Evolutionary conservation across 2,113 vertebrate species (phyloP).

Genomic region (Xenotilapia flavipinnis): DNA sequence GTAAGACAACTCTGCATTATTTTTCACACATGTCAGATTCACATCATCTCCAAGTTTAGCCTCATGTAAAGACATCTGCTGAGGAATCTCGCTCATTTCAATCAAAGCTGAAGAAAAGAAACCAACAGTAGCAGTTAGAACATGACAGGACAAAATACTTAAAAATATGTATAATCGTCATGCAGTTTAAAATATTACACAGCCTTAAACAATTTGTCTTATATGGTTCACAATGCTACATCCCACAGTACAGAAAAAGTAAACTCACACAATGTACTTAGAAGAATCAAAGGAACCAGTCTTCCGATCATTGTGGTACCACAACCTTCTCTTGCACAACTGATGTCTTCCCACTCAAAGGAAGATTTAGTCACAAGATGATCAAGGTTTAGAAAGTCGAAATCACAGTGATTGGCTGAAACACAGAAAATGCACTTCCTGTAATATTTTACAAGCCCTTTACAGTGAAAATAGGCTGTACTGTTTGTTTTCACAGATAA

Average conservation of each 20-base stretch:
- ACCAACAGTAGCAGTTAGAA: not conserved
- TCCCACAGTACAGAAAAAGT: not conserved
- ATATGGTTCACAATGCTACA: accelerated
- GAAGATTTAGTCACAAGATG: not conserved
- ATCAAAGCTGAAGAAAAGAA: constrained; percentile 5
- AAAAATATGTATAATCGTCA: not conserved
- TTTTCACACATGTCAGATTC: not conserved
- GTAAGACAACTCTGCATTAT: not conserved
- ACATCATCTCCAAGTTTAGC: constrained; percentile 11
- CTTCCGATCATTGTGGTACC: not conserved
- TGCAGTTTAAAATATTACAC: accelerated
- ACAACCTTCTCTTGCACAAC: not conserved
- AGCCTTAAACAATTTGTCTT: not conserved
- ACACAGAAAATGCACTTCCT: not conserved
- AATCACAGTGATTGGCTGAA: not conserved
- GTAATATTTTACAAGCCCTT: not conserved
- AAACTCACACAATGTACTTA: constrained; percentile 12
- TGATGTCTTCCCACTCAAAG: not conserved
- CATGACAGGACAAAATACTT: not conserved
- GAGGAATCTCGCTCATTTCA: not conserved
- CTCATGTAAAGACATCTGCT: not conserved
- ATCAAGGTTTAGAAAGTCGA: not conserved
- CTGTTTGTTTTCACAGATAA: not conserved
- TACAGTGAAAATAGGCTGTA: not conserved
- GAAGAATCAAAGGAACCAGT: constrained; percentile 5